Conservation (phyloP, 2,113 vertebrate genomes). For the Pheucticus melanocephalus region DNA sequence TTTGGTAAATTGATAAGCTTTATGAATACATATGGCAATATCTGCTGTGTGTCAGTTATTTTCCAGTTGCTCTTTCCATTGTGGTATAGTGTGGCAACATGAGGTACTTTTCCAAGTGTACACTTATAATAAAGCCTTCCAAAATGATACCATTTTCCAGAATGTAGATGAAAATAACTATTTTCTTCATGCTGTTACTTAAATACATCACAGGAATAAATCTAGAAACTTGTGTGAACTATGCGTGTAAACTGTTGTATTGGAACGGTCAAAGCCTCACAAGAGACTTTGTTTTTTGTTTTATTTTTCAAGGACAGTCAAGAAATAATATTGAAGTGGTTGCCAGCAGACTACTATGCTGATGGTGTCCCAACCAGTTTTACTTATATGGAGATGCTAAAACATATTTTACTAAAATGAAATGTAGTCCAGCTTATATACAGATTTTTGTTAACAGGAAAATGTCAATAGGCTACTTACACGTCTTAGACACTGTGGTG, state of each 20-base stretch:
- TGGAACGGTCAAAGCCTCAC: neutral
- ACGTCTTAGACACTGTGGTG: neutral
- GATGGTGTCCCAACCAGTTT: neutral
- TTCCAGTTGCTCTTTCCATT: neutral
- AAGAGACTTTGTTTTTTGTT: neutral
- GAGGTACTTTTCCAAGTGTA: neutral
- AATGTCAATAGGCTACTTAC: neutral
- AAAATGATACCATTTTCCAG: fast-evolving
- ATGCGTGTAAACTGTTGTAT: neutral
- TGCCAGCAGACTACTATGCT: neutral
- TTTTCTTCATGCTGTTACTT: neutral
- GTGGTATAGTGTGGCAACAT: neutral
- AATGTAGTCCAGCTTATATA: neutral
- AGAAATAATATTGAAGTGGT: neutral
- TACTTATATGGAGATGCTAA: neutral
- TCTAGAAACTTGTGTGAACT: neutral
- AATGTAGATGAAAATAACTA: neutral
- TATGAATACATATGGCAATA: neutral
- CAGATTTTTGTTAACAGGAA: neutral
- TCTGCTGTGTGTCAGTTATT: neutral
- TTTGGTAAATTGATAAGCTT: neutral
- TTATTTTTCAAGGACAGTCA: neutral
- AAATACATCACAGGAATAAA: neutral
- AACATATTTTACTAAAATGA: neutral
- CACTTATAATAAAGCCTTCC: neutral